Evolutionary conservation across 2,113 vertebrate genomes (phyloP).

Genomic region (Psittacara wagleri): DNA sequence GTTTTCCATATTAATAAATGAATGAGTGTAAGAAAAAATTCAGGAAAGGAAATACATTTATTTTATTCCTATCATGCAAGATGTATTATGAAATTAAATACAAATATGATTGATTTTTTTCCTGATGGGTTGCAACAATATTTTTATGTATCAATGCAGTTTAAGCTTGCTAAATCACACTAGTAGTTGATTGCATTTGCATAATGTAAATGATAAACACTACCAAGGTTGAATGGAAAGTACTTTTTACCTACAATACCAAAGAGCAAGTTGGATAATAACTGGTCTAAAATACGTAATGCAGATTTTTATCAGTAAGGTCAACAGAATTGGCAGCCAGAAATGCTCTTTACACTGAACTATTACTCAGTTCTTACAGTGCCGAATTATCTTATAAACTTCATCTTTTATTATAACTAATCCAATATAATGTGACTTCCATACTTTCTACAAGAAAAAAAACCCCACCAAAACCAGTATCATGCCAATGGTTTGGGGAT

Average conservation of each 20-base stretch:
- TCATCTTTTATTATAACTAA: not conserved
- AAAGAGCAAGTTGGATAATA: not conserved
- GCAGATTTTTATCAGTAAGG: not conserved
- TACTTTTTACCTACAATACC: not conserved
- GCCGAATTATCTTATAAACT: not conserved
- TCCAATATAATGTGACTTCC: not conserved
- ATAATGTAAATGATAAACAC: not conserved
- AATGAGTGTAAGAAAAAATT: not conserved
- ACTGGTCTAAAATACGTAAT: rapidly evolving
- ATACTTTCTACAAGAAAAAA: not conserved
- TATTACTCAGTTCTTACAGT: not conserved
- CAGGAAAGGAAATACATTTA: not conserved
- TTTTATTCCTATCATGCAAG: not conserved
- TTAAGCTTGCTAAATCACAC: not conserved
- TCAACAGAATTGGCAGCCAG: not conserved
- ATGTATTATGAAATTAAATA: not conserved
- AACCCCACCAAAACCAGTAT: not conserved
- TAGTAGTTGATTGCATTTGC: not conserved
- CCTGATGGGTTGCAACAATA: not conserved
- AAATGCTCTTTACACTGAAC: not conserved
- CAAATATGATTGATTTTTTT: not conserved
- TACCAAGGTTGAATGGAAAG: not conserved
- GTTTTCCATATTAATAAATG: not conserved
- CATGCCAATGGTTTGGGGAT: not conserved
- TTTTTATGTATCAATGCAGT: not conserved